Base-by-base conservation (phyloP, 1,140 invertebrate genomes). In the Leptestheria dahalacensis region DNA sequence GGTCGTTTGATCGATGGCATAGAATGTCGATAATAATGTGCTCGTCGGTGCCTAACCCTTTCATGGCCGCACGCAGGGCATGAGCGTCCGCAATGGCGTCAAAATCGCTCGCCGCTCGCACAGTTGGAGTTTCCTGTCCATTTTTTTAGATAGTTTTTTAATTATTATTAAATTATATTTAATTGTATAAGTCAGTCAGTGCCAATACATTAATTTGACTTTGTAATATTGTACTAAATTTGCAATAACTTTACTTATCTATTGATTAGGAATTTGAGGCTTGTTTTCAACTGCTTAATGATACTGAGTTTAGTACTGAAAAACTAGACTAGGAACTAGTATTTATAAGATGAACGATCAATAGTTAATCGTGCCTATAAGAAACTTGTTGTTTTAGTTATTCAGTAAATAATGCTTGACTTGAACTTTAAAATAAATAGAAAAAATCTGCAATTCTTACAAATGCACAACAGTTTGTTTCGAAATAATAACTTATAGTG, bases 11-110 rank as follows among this genome's bases (percentile, higher is more conserved):
- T 33, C 85, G 73, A 20, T 77, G 72, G 1, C 79, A 78, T 4
- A 88, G 69, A 21, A 87, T 77, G 59, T 84, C 79, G 53, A 86
- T 87, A 57, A 89, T 83, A 11, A 78, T 74, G 65, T 84, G 75
- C 70, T 88, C 86, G 66, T 88, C 81, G 1, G 85, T 88, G 1
- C 85, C 82, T 48, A 86, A 75, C 48, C 82, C 77, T 67, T 85
- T 82, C 84, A 89, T 88, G 1, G 87, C 85, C 25, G 74, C 77
- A 28, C 84, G 71, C 2, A 89, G 70, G 1, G 78, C 72, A 63
- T 78, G 78, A 1, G 81, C 85, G 72, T 88, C 85, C 64, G 78
- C 72, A 1, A 74, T 69, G 1, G 82, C 77, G 68, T 82, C 80
- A 69, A 85, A 85, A 61, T 75, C 74, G 11, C 72, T 66, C 21